Evolutionary conservation across 2,113 vertebrate species (phyloP).

Genomic region (Benitochromis conjunctus): DNA sequence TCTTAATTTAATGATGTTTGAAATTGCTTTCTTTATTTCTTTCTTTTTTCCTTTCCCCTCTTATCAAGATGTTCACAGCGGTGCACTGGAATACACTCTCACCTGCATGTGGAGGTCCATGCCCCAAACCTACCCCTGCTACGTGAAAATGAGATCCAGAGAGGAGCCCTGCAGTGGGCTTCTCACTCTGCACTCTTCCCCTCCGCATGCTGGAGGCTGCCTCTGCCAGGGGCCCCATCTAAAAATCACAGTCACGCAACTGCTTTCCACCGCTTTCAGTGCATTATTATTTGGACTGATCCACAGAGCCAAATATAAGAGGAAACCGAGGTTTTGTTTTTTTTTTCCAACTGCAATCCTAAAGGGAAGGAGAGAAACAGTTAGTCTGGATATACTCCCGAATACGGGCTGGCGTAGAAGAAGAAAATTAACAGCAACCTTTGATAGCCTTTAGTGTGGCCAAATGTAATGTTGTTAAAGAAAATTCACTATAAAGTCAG

Average conservation of each 20-base stretch:
- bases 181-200: constrained; percentile 53
- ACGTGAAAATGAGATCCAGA: constrained; percentile 73
- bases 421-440: constrained; percentile 57
- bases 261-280: constrained; percentile 11
- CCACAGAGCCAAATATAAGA: neutral
- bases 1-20: neutral
- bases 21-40: neutral
- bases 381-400: constrained; percentile 36
- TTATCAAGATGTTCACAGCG: neutral
- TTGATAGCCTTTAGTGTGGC: constrained; percentile 51
- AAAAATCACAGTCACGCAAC: constrained; percentile 55
- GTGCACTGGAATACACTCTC: constrained; percentile 7
- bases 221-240: constrained; percentile 55
- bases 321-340: neutral
- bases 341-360: neutral
- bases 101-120: constrained; percentile 32
- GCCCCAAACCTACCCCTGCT: constrained; percentile 43
- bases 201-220: constrained; percentile 48
- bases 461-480: constrained; percentile 38
- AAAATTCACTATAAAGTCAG: constrained; percentile 44
- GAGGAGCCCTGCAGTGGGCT: constrained; percentile 51
- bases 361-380: constrained; percentile 20
- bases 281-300: constrained; percentile 23
- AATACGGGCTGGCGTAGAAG: constrained; percentile 2
- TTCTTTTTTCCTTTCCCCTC: neutral